Evolutionary conservation across 2,113 vertebrate genomes (phyloP).

Genomic region (Hemiprocne comata): DNA sequence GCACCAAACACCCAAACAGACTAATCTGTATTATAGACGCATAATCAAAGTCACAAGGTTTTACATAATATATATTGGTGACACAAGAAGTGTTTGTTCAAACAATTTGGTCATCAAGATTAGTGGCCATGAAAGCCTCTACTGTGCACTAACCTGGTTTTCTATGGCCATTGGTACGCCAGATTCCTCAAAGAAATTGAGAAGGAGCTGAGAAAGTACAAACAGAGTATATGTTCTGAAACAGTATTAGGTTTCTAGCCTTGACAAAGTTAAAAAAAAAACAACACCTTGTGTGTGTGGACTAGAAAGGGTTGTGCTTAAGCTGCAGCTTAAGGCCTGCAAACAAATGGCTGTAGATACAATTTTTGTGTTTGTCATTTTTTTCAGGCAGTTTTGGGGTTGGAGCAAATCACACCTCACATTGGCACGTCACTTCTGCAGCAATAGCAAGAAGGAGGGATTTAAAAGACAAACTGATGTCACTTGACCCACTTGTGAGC

Average conservation of each 20-base stretch:
- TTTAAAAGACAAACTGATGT: slow-evolving; percentile 1
- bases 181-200: neutral
- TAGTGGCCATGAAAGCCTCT: slow-evolving; percentile 67
- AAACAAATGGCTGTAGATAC: neutral
- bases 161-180: neutral
- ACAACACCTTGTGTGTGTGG: neutral
- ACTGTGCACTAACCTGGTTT: slow-evolving; percentile 66
- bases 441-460: neutral
- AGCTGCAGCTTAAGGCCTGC: neutral
- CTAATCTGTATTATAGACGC: slow-evolving; percentile 73
- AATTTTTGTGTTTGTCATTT: neutral
- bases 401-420: neutral
- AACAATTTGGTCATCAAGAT: slow-evolving; percentile 70
- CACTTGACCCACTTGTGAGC: neutral
- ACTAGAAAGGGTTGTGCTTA: neutral
- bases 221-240: neutral
- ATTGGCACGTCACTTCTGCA: neutral
- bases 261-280: neutral
- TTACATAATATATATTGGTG: slow-evolving; percentile 74
- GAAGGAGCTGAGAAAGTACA: neutral
- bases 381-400: neutral
- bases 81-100: slow-evolving; percentile 66
- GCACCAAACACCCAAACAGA: slow-evolving; percentile 75
- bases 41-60: slow-evolving; percentile 76
- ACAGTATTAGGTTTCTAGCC: neutral